Evolutionary conservation across 2,113 vertebrate species (phyloP).

Genomic region (Elaphurus davidianus): DNA sequence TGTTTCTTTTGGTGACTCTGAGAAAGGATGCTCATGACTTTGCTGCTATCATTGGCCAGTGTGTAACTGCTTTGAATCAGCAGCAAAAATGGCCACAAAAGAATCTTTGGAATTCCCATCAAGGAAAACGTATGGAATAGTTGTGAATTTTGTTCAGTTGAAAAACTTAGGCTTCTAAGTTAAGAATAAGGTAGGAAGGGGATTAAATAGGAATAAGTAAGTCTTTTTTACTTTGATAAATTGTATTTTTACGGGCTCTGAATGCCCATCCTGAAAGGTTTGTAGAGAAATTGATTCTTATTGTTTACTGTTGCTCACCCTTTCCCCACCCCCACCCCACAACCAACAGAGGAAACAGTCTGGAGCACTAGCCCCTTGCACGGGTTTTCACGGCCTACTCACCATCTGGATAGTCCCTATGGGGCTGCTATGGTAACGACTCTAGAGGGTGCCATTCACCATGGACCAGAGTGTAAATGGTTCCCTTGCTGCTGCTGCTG

Average conservation of each 20-base stretch:
- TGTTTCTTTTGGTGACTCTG: neutral
- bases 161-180: neutral
- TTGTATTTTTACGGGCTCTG: neutral
- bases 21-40: neutral
- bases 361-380: neutral
- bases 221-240: neutral
- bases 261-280: neutral
- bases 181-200: neutral
- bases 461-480: neutral
- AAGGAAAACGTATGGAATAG: neutral
- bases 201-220: neutral
- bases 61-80: neutral
- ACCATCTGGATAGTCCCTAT: neutral
- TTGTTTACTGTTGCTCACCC: neutral
- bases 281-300: neutral
- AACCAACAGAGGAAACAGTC: neutral
- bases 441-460: neutral
- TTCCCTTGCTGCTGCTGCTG: neutral
- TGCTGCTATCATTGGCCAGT: neutral
- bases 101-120: neutral
- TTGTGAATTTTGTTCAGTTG: neutral
- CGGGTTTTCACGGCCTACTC: neutral
- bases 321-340: too few relatives aligned
- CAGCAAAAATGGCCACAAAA: neutral
- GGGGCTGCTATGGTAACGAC: neutral